Conservation (phyloP, 2,888 invertebrate species). For the Ceraclea dissimilis region DNA sequence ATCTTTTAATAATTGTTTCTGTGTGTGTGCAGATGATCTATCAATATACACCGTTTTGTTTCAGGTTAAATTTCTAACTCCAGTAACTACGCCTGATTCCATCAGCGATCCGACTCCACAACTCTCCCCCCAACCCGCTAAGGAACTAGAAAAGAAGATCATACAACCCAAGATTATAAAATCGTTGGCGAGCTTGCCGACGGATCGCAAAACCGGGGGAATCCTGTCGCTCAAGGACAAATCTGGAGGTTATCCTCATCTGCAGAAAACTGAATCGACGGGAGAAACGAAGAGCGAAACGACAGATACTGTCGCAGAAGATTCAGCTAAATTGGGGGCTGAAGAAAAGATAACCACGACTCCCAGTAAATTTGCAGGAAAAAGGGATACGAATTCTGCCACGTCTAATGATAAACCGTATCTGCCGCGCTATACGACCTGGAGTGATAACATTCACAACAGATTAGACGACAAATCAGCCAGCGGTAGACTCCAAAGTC, state of each 20-base stretch:
- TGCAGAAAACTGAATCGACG: slow-evolving; percentile 37
- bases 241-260: slow-evolving; percentile 46
- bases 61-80: slow-evolving; percentile 52
- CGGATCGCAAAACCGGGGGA: slow-evolving; percentile 45
- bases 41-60: slow-evolving; percentile 18
- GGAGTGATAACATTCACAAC: slow-evolving; percentile 6
- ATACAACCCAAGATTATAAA: slow-evolving; percentile 36
- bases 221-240: slow-evolving; percentile 48
- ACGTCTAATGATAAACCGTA: background rate
- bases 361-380: slow-evolving; percentile 5
- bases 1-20: too few relatives aligned
- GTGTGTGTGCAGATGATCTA: background rate
- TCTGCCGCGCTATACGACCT: slow-evolving; percentile 8
- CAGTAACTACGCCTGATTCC: slow-evolving; percentile 42
- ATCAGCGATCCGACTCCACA: slow-evolving; percentile 31
- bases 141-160: slow-evolving; percentile 33
- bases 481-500: slow-evolving; percentile 2
- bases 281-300: slow-evolving; percentile 28
- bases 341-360: slow-evolving; percentile 4
- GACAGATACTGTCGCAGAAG: slow-evolving; percentile 21
- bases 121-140: slow-evolving; percentile 21
- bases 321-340: background rate
- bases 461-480: background rate
- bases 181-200: slow-evolving; percentile 39
- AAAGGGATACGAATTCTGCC: background rate